Evolutionary conservation across 2,888 invertebrate species (phyloP).

Genomic region (Hartigia nigra): DNA sequence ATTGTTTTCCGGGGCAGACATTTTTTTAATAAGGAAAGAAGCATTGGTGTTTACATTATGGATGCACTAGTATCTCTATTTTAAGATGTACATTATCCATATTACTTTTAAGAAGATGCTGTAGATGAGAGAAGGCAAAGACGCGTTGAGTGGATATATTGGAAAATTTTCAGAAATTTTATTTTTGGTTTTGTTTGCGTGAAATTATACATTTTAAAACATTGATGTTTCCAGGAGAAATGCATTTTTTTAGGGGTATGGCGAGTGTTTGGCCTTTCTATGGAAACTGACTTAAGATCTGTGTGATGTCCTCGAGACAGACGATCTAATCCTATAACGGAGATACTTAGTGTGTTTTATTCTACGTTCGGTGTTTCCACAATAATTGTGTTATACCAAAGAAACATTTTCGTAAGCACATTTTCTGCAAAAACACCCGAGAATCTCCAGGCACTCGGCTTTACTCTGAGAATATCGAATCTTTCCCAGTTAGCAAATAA

Average conservation of each 20-base stretch:
- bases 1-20: neutral
- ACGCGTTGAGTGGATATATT: too few relatives aligned
- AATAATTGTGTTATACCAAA: neutral
- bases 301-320: neutral
- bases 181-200: too few relatives aligned
- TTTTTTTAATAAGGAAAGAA: neutral
- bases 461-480: slow-evolving; percentile 37
- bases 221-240: too few relatives aligned
- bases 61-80: neutral
- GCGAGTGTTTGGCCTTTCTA: too few relatives aligned
- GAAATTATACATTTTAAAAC: too few relatives aligned
- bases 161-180: too few relatives aligned
- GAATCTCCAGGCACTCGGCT: neutral
- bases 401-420: neutral
- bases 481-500: slow-evolving; percentile 49
- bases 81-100: neutral
- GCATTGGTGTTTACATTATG: neutral
- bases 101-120: neutral
- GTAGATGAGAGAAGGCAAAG: neutral
- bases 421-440: neutral
- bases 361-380: neutral
- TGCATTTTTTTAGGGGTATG: too few relatives aligned
- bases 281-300: neutral
- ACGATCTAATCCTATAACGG: neutral
- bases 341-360: neutral